phyloP scores from a whole-genome alignment of 2,888 invertebrate genomes.

The Drosophila seclusa region DNA sequence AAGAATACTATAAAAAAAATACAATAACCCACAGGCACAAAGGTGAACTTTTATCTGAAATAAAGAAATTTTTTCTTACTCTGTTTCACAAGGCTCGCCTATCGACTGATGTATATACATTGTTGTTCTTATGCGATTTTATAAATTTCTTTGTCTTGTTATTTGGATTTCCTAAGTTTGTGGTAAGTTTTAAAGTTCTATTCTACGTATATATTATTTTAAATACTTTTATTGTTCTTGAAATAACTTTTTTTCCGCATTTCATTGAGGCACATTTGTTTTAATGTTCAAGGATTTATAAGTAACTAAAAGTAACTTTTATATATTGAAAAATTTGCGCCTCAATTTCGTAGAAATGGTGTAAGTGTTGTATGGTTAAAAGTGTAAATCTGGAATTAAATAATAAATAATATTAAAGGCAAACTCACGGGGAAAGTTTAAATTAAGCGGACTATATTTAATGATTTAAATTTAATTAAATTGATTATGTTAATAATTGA shows the following conservation, averaged over 20 bases:
- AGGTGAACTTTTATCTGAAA: slow-evolving; percentile 58
- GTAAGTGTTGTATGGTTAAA: not conserved
- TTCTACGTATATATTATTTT: not conserved
- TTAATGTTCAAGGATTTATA: no score
- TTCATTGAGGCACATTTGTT: no score
- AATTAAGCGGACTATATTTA: not conserved
- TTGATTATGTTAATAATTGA: not conserved
- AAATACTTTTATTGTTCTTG: not conserved
- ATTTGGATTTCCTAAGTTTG: slow-evolving; percentile 97
- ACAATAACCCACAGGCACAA: slow-evolving; percentile 26
- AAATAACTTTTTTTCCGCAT: not conserved
- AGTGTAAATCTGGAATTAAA: not conserved
- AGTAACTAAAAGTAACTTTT: not conserved
- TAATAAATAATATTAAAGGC: not conserved
- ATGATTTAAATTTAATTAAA: not conserved
- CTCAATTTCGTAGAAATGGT: not conserved
- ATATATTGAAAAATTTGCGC: not conserved
- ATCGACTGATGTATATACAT: slow-evolving; percentile 91
- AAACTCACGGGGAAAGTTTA: not conserved
- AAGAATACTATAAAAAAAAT: not conserved
- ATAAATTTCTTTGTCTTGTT: slow-evolving; percentile 97
- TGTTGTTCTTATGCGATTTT: slow-evolving; percentile 99
- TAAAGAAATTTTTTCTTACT: slow-evolving; percentile 90
- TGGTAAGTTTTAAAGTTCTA: slow-evolving; percentile 88
- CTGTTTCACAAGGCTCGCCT: slow-evolving; percentile 75